phyloP scores from a whole-genome alignment of 1,140 invertebrate species.

The Halesus radiatus region DNA sequence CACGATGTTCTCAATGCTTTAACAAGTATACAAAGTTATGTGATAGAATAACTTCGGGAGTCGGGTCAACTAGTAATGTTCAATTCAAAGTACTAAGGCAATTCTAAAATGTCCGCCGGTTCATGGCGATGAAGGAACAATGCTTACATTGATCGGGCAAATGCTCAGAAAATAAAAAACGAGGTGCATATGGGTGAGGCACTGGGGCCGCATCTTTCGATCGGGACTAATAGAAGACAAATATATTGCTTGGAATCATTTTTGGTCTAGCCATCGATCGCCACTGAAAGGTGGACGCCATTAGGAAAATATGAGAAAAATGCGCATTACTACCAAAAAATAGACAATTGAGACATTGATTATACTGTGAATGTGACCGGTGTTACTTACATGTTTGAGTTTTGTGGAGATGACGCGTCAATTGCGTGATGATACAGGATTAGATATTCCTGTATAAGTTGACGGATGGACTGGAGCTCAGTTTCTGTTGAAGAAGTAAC shows the following conservation, averaged over 20 bases:
- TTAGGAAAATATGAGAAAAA: background rate
- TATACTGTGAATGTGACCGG: too few relatives aligned
- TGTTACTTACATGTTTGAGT: conserved; percentile 39
- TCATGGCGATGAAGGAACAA: too few relatives aligned
- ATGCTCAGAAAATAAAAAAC: too few relatives aligned
- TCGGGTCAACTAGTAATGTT: too few relatives aligned
- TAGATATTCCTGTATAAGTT: background rate
- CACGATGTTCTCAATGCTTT: too few relatives aligned
- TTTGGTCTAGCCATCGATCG: background rate
- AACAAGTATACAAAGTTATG: too few relatives aligned
- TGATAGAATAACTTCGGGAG: too few relatives aligned
- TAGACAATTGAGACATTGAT: background rate
- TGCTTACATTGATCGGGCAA: too few relatives aligned
- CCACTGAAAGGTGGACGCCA: background rate
- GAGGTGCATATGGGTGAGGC: too few relatives aligned
- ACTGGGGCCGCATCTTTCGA: too few relatives aligned
- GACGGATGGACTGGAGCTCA: conserved; percentile 33
- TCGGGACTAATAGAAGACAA: background rate
- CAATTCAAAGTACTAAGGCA: too few relatives aligned
- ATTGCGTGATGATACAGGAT: conserved; percentile 23
- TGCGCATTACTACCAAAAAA: background rate
- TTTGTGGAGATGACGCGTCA: conserved; percentile 6
- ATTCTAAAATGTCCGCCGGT: too few relatives aligned
- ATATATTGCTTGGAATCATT: background rate
- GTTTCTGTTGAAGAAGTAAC: conserved; percentile 10